Conservation (phyloP, 2,888 invertebrate genomes). For the Harpalus rubripes region DNA sequence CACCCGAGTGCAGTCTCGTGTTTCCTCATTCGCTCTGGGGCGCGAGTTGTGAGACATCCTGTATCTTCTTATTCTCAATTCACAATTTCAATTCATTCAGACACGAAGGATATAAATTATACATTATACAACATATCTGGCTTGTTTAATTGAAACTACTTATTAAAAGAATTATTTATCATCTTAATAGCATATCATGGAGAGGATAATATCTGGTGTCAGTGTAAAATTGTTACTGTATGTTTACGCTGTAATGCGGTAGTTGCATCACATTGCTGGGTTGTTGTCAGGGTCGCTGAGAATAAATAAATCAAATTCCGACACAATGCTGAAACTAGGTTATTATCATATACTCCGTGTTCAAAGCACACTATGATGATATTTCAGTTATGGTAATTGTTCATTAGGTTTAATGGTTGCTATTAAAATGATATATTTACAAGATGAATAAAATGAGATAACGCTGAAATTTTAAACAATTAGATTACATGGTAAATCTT, state of each 20-base stretch:
- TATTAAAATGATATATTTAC: conserved; percentile 14
- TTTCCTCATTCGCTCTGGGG: too few relatives aligned
- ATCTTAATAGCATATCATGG: conserved; percentile 11
- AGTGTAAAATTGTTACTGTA: neutral
- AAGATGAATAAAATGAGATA: conserved; percentile 12
- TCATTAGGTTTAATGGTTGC: conserved; percentile 35
- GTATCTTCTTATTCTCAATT: neutral
- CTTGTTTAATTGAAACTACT: too few relatives aligned
- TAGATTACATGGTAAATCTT: conserved; percentile 30
- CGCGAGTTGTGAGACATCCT: too few relatives aligned
- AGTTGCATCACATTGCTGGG: conserved; percentile 33
- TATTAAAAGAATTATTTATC: conserved; percentile 3
- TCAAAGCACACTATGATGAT: conserved; percentile 4
- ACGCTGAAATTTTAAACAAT: conserved; percentile 4
- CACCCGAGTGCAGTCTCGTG: too few relatives aligned
- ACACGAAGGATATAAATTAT: too few relatives aligned
- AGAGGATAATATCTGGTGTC: neutral
- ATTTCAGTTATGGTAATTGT: conserved; percentile 35
- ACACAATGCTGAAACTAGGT: conserved; percentile 41
- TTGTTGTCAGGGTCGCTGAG: conserved; percentile 35
- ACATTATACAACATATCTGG: too few relatives aligned
- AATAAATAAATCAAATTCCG: conserved; percentile 42
- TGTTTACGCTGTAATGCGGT: conserved; percentile 20
- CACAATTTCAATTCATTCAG: neutral
- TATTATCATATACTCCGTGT: conserved; percentile 33